A percentile compares a stretch with the other conserved stretches of the same genome.
Evolutionary conservation across 30 jellyfish, hydroid and myxozoan species (phyloP).

Genomic region (Aurelia aurita complex sp. Pacific): DNA sequence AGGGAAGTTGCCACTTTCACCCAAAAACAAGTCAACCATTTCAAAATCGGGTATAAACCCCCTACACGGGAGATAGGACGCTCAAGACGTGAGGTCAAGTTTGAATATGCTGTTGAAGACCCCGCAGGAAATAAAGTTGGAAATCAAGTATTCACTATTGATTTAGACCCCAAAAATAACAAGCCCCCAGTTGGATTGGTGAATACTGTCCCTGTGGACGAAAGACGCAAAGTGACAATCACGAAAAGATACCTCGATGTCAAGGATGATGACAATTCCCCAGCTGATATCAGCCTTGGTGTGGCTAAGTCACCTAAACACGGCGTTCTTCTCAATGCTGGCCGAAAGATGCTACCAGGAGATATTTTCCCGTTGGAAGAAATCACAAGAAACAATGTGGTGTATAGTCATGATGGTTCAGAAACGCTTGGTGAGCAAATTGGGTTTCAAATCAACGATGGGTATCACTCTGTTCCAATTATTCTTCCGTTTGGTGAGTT

Average conservation of each 20-base stretch:
- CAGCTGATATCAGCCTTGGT: constrained; percentile 68
- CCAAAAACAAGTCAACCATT: constrained; percentile 87
- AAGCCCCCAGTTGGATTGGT: constrained; percentile 80
- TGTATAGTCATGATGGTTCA: constrained; percentile 89
- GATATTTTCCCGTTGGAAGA: constrained; percentile 72
- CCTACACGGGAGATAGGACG: constrained; percentile 75
- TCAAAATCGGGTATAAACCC: constrained; percentile 87
- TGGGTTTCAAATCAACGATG: constrained; percentile 78
- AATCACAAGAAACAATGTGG: constrained; percentile 51
- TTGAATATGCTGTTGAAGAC: constrained; percentile 80
- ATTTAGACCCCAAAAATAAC: constrained; percentile 82
- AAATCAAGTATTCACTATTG: constrained; percentile 65
- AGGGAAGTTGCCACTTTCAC: constrained; percentile 57
- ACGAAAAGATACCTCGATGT: constrained; percentile 62
- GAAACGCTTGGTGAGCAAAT: constrained; percentile 78
- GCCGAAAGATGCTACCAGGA: constrained; percentile 64
- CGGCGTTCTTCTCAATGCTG: constrained; percentile 73
- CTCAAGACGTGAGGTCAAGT: constrained; percentile 59
- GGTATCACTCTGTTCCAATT: constrained; percentile 67
- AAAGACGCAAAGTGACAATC: constrained; percentile 60
- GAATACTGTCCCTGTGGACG: constrained; percentile 74
- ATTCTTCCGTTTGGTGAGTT: constrained; percentile 83
- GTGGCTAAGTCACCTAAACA: constrained; percentile 65
- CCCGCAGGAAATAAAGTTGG: constrained; percentile 74
- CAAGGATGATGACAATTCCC: constrained; percentile 77